Conservation (phyloP, 2,797 vertebrate genomes). For the Margarornis squamiger region DNA sequence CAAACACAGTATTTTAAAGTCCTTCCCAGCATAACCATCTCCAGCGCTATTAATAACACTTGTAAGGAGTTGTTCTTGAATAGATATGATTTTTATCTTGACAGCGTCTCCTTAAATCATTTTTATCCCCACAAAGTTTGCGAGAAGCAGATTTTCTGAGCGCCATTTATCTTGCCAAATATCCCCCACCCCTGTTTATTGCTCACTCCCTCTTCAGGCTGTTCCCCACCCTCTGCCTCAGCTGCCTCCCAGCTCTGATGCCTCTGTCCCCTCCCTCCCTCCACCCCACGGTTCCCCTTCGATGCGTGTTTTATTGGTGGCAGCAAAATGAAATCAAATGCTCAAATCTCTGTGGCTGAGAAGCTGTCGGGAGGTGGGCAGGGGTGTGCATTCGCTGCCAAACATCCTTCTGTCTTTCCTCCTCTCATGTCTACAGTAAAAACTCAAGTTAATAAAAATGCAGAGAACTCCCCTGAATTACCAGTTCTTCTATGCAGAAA, state of each 20-base stretch:
- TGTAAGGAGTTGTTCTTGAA: constrained; percentile 48
- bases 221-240: neutral
- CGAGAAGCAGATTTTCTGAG: neutral
- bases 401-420: neutral
- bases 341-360: neutral
- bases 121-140: constrained; percentile 33
- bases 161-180: constrained; percentile 1
- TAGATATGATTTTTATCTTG: constrained; percentile 65
- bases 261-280: neutral
- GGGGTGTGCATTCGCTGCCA: neutral
- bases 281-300: neutral
- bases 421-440: neutral
- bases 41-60: constrained; percentile 53
- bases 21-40: neutral
- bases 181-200: neutral
- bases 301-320: neutral
- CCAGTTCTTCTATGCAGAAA: neutral
- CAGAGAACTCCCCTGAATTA: neutral
- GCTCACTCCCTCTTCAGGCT: neutral
- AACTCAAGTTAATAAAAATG: neutral
- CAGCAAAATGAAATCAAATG: neutral
- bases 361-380: neutral
- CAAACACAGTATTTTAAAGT: constrained; percentile 23
- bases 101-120: constrained; percentile 50
- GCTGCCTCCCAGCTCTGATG: neutral